phyloP scores from a whole-genome alignment of 1,140 invertebrate genomes.

The Limonius californicus region DNA sequence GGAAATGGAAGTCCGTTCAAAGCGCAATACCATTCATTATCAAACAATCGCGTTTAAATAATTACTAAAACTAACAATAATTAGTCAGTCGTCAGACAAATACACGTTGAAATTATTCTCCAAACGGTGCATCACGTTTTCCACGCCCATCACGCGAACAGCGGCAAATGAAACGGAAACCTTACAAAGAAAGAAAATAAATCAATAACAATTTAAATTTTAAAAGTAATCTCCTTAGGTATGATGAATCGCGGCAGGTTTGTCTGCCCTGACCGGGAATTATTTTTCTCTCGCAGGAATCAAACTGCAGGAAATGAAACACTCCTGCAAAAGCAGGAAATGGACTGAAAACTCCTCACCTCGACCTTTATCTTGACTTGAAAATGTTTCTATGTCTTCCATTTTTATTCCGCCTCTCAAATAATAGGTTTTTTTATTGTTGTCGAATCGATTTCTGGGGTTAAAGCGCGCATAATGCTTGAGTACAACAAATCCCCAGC shows the following conservation, averaged over 20 bases:
- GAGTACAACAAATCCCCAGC: neutral
- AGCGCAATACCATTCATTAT: too few relatives aligned
- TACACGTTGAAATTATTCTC: too few relatives aligned
- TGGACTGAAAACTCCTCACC: slow-evolving; percentile 22
- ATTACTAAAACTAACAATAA: too few relatives aligned
- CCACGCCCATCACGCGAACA: too few relatives aligned
- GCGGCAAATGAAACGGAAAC: too few relatives aligned
- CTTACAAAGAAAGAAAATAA: too few relatives aligned
- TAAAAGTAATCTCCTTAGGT: slow-evolving; percentile 7
- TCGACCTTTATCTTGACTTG: slow-evolving; percentile 21
- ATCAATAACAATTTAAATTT: neutral
- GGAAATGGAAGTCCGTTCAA: too few relatives aligned
- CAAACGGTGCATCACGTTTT: too few relatives aligned
- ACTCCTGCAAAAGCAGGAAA: slow-evolving; percentile 27
- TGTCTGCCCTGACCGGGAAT: slow-evolving; percentile 15
- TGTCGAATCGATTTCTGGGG: neutral
- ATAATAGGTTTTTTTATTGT: slow-evolving; percentile 20
- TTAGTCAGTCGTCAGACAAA: too few relatives aligned
- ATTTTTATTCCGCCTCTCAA: slow-evolving; percentile 16
- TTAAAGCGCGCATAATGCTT: neutral
- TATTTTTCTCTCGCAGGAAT: slow-evolving; percentile 23
- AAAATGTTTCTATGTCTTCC: slow-evolving; percentile 19
- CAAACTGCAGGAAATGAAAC: slow-evolving; percentile 28
- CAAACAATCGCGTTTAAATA: too few relatives aligned
- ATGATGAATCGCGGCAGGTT: slow-evolving; percentile 4